Percentiles rank a stretch among this genome's conserved stretches.
Evolutionary conservation across 2,888 invertebrate genomes (phyloP).

Genomic region (Cotesia congregata): DNA sequence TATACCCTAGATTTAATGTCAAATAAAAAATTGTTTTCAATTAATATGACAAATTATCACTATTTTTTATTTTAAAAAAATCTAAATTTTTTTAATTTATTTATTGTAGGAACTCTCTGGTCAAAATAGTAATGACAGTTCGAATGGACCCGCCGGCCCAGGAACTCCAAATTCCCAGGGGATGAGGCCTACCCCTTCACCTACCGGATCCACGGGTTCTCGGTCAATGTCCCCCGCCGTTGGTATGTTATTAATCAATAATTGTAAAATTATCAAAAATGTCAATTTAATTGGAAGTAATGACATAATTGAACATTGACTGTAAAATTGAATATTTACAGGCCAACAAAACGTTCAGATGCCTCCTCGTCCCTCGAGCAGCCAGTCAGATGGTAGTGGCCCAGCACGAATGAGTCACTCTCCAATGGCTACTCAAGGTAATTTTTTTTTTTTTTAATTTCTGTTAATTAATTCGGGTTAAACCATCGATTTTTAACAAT

Average conservation of each 20-base stretch:
- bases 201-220: constrained; percentile 93
- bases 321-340: constrained; percentile 60
- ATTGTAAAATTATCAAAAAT: constrained; percentile 9
- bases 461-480: no score
- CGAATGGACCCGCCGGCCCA: constrained; percentile 77
- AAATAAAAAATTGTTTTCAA: background rate
- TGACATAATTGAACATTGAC: constrained; percentile 12
- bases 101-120: constrained; percentile 85
- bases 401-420: constrained; percentile 80
- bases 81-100: constrained; percentile 19
- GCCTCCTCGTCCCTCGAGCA: constrained; percentile 94
- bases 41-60: background rate
- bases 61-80: background rate
- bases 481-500: no score
- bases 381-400: constrained; percentile 74
- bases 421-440: constrained; percentile 78
- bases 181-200: constrained; percentile 93
- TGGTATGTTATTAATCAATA: constrained; percentile 76
- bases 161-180: constrained; percentile 81
- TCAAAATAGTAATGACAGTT: constrained; percentile 89
- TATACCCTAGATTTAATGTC: background rate
- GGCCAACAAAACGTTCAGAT: constrained; percentile 95
- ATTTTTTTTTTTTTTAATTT: background rate
- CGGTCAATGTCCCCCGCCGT: constrained; percentile 98
- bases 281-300: constrained; percentile 11